Evolutionary conservation across 2,113 vertebrate species (phyloP), one percentile per base, ranked within the genome.

Genomic region (Miniopterus natalensis): DNA sequence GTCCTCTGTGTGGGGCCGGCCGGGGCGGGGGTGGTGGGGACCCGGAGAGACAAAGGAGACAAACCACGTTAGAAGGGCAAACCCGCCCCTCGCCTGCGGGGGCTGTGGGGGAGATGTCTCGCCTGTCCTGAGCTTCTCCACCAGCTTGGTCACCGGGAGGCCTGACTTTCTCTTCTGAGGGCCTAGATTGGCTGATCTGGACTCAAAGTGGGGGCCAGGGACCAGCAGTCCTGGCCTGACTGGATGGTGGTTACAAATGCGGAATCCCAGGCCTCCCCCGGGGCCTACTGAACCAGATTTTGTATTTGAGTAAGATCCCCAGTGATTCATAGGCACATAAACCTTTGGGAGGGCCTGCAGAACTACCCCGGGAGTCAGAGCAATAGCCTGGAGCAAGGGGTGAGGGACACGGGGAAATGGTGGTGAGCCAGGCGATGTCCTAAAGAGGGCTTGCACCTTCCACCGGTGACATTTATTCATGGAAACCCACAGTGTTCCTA

Each of bases 1-100:
- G 98, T 99, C 99, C 99, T 98, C 98, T 99, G 98, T 61, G 96
- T 18, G 71, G 55, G 78, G 78, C n/a, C 77, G 20, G 61, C 29
- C 12, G 17, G 17, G 23, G 66, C 10, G 53, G 27, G 5, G 57
- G 25, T 14, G 92, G 18, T 1, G 13, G 65, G 70, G 20, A 13
- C 7, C 36, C 36, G 36, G 70, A 25, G 70, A 29, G 15, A 17
- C 25, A 45, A 8, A 21, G 36, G 23, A n/a, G 21, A 51, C 25
- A 93, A 66, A 65, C 21, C 11, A 8, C 1, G 7, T 97, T 91
- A 97, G 92, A 45, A 36, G 92, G 45, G 51, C 65, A 5, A 25
- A 17, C 8, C 3, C 2, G 18, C 2, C 59, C 25, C 25, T 25
- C 75, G 2, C 47, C n/a, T 5, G 51, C 21, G 0, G 42, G 20